Evolutionary conservation across 2,113 vertebrate genomes (phyloP), one percentile per base, ranked within the genome.

Genomic region (Silurus meridionalis): DNA sequence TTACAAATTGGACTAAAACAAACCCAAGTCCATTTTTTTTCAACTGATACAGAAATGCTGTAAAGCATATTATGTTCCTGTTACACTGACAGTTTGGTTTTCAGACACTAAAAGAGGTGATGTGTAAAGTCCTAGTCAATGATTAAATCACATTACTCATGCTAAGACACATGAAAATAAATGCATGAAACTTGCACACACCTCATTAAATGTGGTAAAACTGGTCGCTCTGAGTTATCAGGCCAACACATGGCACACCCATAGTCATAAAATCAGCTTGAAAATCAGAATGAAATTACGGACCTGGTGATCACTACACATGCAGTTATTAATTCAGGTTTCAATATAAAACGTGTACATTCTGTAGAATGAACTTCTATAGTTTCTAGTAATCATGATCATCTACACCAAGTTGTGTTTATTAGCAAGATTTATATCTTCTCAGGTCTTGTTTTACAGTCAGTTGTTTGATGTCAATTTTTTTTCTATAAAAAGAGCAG

Each of bases 191-290:
- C 23, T 25, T 25, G 11, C 0, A 80, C 87, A 89, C 78, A 66
- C 86, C 88, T 82, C 28, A 2, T 53, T 82, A 19, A 21, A 48
- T 69, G 80, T 83, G 46, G 64, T 37, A 57, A 82, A 88, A 86
- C 90, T 79, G 69, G 86, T 88, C 80, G 83, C 23, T 69, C 75
- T 19, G 80, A 57, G 63, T 66, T 23, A 50, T 58, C 37, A 61
- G 67, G 37, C 52, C n/a, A 83, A 69, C 5, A 37, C n/a, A 6
- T 74, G 88, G 28, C 87, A 83, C 83, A 83, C 85, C 88, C 88
- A 66, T 28, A 6, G 19, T 48, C 25, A 25, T 72, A 69, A 67
- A 50, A 19, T 78, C 69, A 58, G 13, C 14, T 19, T 2, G 17
- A n/a, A 19, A 46, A 79, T 58, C 25, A 60, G 5, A 75, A 64